A percentile compares a stretch with the other conserved stretches of the same genome.
These are phyloP conservation scores for Temnothorax rugatulus DNA, from an alignment of 2,888 invertebrate genomes.

Conservation along the genomic window DNA sequence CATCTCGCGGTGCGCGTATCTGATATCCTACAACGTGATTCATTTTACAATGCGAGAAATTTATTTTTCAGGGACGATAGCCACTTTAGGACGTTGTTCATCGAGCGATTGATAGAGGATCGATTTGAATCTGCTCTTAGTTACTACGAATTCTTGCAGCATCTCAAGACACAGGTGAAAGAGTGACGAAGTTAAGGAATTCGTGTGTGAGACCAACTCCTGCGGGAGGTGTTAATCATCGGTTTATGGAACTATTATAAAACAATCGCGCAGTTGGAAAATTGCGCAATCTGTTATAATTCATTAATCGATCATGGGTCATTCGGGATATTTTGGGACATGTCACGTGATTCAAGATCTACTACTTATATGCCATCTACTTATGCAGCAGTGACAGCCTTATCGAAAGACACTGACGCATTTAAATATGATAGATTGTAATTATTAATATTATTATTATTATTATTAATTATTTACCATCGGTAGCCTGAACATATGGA, in stretches of 20 bases:
- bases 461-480: constrained; percentile 34
- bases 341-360: constrained; percentile 48
- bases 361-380: constrained; percentile 59
- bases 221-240: constrained; percentile 30
- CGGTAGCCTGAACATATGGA: constrained; percentile 17
- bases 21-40: neutral
- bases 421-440: constrained; percentile 75
- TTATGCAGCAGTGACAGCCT: constrained; percentile 73
- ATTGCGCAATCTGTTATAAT: constrained; percentile 8
- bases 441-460: constrained; percentile 63
- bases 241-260: constrained; percentile 28
- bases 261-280: neutral
- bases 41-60: neutral
- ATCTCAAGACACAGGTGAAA: constrained; percentile 96
- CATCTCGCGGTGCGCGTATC: neutral
- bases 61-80: constrained; percentile 94
- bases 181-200: constrained; percentile 85
- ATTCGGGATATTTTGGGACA: constrained; percentile 58
- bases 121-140: constrained; percentile 97
- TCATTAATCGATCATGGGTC: constrained; percentile 38
- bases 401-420: constrained; percentile 75
- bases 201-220: constrained; percentile 17
- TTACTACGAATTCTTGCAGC: constrained; percentile 99
- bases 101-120: constrained; percentile 97
- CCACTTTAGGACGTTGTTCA: constrained; percentile 92